These are phyloP conservation scores for Falcunculus frontatus DNA, from an alignment of 2,113 vertebrate species.

Conservation along the genomic window DNA sequence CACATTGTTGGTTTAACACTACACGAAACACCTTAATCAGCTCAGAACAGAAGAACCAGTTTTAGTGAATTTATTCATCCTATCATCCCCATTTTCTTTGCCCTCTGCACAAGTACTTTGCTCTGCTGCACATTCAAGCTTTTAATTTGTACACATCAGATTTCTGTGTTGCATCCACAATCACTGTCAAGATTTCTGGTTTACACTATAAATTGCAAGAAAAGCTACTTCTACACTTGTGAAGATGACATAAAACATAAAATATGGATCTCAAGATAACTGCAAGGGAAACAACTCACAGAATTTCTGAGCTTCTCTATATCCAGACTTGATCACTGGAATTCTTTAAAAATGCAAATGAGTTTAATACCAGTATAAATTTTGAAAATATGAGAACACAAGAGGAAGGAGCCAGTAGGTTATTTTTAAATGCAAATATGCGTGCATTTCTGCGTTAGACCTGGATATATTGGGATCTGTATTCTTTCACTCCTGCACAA, in stretches of 20 bases:
- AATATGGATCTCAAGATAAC: background rate
- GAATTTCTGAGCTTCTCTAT: background rate
- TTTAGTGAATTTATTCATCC: background rate
- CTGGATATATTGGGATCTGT: background rate
- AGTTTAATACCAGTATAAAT: background rate
- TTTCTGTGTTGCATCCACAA: background rate
- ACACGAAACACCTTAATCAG: background rate
- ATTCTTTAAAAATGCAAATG: background rate
- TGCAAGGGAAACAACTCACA: background rate
- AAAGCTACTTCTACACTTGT: background rate
- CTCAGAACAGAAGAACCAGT: background rate
- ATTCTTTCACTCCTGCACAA: background rate
- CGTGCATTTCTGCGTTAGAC: background rate
- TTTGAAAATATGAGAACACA: background rate
- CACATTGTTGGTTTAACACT: background rate
- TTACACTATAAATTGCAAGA: background rate
- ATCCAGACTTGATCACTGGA: background rate
- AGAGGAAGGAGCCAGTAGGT: background rate
- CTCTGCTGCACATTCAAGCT: background rate
- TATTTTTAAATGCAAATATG: background rate
- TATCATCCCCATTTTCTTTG: background rate
- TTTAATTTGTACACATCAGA: background rate
- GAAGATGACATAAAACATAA: background rate
- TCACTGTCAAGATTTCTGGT: background rate
- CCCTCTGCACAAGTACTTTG: background rate